Evolutionary conservation across 1,140 invertebrate genomes (phyloP).

Genomic region (Eciton burchellii): DNA sequence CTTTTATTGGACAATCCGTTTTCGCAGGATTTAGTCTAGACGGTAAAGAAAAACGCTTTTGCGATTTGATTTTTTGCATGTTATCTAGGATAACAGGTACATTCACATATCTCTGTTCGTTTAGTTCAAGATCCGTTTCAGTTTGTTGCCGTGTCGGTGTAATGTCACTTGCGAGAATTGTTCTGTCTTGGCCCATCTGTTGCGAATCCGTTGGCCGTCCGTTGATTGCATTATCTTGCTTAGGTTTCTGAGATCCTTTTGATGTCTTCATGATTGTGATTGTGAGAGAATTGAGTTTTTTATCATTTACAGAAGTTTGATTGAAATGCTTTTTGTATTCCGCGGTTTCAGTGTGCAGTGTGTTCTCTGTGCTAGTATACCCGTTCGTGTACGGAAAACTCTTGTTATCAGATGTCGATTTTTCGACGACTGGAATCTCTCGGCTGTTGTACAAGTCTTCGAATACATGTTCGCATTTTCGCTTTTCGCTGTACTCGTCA

Average conservation of each 20-base stretch:
- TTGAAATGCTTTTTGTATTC: not conserved
- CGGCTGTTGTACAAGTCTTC: slow-evolving; percentile 65
- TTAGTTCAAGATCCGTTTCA: not conserved
- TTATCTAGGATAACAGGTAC: slow-evolving; percentile 47
- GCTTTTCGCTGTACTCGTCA: slow-evolving; percentile 19
- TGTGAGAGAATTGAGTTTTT: not conserved
- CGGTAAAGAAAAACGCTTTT: slow-evolving; percentile 76
- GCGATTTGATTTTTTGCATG: slow-evolving; percentile 49
- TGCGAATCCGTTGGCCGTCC: not conserved
- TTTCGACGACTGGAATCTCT: slow-evolving; percentile 71
- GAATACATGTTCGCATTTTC: slow-evolving; percentile 61
- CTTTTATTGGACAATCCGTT: slow-evolving; percentile 55
- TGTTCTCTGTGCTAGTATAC: not conserved
- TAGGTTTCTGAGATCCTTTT: slow-evolving; percentile 17
- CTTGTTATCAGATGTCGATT: not conserved
- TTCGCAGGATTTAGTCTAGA: slow-evolving; percentile 69
- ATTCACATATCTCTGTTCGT: not conserved
- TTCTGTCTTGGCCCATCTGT: not conserved
- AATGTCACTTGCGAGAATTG: not conserved
- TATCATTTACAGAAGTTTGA: not conserved
- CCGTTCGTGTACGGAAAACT: not conserved
- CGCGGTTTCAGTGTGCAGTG: not conserved
- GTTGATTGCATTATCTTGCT: no score
- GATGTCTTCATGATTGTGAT: slow-evolving; percentile 26
- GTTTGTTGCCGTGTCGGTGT: not conserved